Percentiles rank a stretch among this genome's conserved stretches.
Conservation (phyloP, 2,797 vertebrate species). For the Mormyrops boulengeri region DNA sequence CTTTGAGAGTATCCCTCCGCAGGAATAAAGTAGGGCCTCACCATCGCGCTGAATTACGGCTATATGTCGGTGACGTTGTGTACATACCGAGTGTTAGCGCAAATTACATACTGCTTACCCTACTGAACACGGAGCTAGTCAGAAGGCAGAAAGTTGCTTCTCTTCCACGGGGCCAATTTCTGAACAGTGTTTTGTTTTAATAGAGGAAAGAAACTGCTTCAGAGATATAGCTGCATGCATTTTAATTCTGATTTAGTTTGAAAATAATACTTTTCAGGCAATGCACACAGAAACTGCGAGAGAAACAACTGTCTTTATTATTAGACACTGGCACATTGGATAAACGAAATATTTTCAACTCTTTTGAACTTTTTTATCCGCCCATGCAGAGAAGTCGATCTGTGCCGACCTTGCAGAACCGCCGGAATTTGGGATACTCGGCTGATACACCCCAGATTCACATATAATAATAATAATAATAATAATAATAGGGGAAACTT, state of each 20-base stretch:
- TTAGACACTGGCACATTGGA: background rate
- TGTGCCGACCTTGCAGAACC: background rate
- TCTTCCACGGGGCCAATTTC: background rate
- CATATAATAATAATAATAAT: background rate
- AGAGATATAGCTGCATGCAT: background rate
- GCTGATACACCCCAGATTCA: background rate
- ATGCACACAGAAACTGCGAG: background rate
- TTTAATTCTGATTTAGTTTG: background rate
- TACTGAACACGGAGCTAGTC: background rate
- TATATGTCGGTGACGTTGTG: background rate
- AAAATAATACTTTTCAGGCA: background rate
- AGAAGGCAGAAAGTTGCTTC: background rate
- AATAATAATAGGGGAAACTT: background rate
- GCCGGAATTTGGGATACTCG: background rate
- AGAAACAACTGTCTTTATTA: background rate
- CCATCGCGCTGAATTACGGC: slow-evolving; percentile 40
- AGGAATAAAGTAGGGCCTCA: slow-evolving; percentile 42
- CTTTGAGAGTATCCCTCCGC: slow-evolving; percentile 72
- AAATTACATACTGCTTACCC: background rate
- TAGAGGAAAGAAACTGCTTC: background rate
- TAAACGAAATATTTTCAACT: background rate
- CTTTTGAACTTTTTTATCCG: background rate
- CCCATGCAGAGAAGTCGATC: background rate
- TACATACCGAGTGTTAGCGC: background rate
- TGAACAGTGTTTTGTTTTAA: background rate